These are phyloP conservation scores for Andrena camellia DNA, from an alignment of 2,888 invertebrate genomes.

Conservation along the genomic window DNA sequence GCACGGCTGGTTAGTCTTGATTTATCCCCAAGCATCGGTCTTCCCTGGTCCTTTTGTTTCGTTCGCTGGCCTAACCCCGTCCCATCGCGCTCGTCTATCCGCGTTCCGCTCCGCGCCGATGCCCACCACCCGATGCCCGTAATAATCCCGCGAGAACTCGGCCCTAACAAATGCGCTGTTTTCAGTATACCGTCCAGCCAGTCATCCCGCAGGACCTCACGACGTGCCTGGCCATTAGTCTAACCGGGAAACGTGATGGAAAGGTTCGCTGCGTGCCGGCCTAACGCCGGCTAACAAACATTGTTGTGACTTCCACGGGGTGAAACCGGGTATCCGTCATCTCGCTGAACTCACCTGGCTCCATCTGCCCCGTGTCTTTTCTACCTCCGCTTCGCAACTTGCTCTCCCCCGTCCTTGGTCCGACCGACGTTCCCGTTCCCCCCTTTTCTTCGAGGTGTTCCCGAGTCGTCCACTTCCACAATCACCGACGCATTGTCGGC, in stretches of 20 bases:
- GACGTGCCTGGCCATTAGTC: constrained; percentile 71
- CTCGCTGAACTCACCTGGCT: constrained; percentile 65
- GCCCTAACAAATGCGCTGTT: constrained; percentile 83
- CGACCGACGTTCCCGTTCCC: neutral
- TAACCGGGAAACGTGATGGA: constrained; percentile 77
- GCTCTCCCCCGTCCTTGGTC: constrained; percentile 4
- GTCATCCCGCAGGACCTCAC: constrained; percentile 73
- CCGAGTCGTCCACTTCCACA: constrained; percentile 70
- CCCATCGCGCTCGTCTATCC: constrained; percentile 50
- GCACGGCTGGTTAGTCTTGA: constrained; percentile 83
- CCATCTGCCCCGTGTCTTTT: constrained; percentile 18
- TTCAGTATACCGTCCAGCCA: constrained; percentile 74
- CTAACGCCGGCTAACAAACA: constrained; percentile 78
- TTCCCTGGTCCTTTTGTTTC: constrained; percentile 79
- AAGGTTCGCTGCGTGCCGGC: constrained; percentile 71
- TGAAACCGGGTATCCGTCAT: constrained; percentile 82
- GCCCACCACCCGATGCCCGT: constrained; percentile 61
- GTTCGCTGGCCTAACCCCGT: constrained; percentile 59
- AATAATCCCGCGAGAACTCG: constrained; percentile 77
- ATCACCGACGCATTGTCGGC: constrained; percentile 79
- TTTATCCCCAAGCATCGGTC: constrained; percentile 83
- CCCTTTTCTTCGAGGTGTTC: constrained; percentile 1
- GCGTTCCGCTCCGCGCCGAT: constrained; percentile 1
- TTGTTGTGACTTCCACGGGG: constrained; percentile 83
- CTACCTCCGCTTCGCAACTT: neutral